Base-by-base conservation (phyloP, 2,113 vertebrate genomes). In the Natator depressus region DNA sequence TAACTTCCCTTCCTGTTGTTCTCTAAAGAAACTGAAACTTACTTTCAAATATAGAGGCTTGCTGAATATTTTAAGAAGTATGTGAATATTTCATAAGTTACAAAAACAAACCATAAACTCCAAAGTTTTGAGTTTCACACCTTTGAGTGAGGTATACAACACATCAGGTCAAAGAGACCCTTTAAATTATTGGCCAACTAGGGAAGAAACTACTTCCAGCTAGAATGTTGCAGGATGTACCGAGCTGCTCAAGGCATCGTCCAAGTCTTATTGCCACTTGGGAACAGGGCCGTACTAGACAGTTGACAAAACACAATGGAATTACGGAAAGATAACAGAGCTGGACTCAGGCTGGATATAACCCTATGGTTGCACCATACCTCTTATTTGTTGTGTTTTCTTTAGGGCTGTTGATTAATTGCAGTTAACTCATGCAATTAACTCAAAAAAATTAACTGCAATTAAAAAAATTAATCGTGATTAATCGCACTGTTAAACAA, bases 11-110 rank as follows among this genome's bases (percentile, higher is more conserved):
- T 85, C 17, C 59, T 11, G 20, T 14, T 49, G 27, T 38, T 76
- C 51, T 80, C 29, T 35, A 95, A 88, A 85, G 55, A 59, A 84
- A 55, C 7, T 54, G 89, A 90, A 84, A 11, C 3, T 80, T 88
- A 38, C 87, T 88, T 80, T 65, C 38, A 72, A 38, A 79, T 82
- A 27, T 55, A 54, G 72, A 65, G 24, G 88, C 19, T 1, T 10
- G 0, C 78, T 35, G 62, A 59, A 50, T 50, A n/a, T 42, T 94
- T 93, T n/a, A 85, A n/a, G 11, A 51, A 51, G 5, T 49, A 79
- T 62, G 35, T 54, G 17, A 83, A 20, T 35, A 82, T 47, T 29
- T 79, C 25, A 27, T 49, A 83, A 50, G 16, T 20, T 93, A 38
- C 47, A 75, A 83, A 96, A 2, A 1, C 42, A 59, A 89, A 65